Percentiles rank a stretch among this genome's conserved stretches.
Evolutionary conservation across 1,140 invertebrate species (phyloP).

Genomic region (Saccostrea glomerata): DNA sequence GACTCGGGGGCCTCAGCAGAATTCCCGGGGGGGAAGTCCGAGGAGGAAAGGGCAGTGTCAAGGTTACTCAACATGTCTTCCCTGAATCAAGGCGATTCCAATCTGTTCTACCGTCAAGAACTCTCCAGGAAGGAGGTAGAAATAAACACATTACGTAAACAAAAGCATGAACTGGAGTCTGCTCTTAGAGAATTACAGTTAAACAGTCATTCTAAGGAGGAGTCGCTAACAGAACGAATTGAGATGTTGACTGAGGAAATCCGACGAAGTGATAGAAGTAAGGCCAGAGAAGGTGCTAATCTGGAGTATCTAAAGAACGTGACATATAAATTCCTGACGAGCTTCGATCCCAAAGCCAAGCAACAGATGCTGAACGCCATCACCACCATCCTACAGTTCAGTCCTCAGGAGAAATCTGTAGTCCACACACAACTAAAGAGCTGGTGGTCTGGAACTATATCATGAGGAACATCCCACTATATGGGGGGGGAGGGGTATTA

Average conservation of each 20-base stretch:
- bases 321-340: conserved; percentile 89
- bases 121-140: conserved; percentile 89
- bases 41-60: conserved; percentile 70
- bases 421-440: conserved; percentile 67
- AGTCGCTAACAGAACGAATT: conserved; percentile 82
- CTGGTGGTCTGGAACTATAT: conserved; percentile 63
- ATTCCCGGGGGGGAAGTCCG: conserved; percentile 55
- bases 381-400: conserved; percentile 90
- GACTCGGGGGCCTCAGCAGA: conserved; percentile 65
- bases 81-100: conserved; percentile 76
- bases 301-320: conserved; percentile 95
- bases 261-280: conserved; percentile 86
- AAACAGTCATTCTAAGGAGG: conserved; percentile 81
- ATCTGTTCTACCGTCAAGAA: conserved; percentile 92
- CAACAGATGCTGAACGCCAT: conserved; percentile 94
- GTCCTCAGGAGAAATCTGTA: conserved; percentile 83
- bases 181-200: conserved; percentile 84
- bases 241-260: conserved; percentile 81
- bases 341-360: conserved; percentile 84
- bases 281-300: conserved; percentile 90
- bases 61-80: conserved; percentile 66
- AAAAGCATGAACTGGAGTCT: conserved; percentile 86
- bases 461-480: not conserved
- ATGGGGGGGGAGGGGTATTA: conserved; percentile 81
- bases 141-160: conserved; percentile 85